These are phyloP conservation scores for Campopleginae sp. DNA, from an alignment of 2,888 invertebrate species.

Conservation along the genomic window DNA sequence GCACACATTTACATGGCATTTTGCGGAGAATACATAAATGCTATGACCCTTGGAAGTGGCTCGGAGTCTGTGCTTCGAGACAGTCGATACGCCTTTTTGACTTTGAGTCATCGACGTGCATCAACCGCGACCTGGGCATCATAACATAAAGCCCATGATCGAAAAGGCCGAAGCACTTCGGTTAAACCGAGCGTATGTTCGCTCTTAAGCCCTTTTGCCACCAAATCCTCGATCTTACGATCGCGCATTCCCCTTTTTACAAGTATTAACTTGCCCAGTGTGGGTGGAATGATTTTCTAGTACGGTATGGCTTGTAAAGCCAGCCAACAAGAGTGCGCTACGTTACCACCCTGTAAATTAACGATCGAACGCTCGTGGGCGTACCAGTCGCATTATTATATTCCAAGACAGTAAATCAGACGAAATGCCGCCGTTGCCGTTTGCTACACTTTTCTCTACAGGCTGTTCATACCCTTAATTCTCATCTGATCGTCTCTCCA, in stretches of 20 bases:
- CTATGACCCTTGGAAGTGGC: not conserved
- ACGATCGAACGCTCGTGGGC: conserved; percentile 73
- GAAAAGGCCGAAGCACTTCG: not conserved
- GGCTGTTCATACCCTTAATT: not conserved
- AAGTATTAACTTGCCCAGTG: conserved; percentile 47
- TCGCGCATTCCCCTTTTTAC: conserved; percentile 11
- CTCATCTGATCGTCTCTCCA: not conserved
- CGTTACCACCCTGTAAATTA: conserved; percentile 78
- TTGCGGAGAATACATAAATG: conserved; percentile 5
- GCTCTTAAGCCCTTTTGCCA: conserved; percentile 14
- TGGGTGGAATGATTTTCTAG: conserved; percentile 70
- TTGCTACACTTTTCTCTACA: conserved; percentile 17
- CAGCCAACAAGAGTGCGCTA: conserved; percentile 60
- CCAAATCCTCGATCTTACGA: conserved; percentile 16
- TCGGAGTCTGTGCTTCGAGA: not conserved
- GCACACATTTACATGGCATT: conserved; percentile 34
- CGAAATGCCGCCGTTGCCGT: conserved; percentile 66
- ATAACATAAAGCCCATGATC: not conserved
- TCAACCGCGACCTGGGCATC: not conserved
- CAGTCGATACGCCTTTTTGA: conserved; percentile 13
- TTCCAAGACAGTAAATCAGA: conserved; percentile 71
- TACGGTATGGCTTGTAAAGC: conserved; percentile 52
- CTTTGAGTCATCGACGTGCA: conserved; percentile 7
- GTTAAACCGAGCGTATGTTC: not conserved
- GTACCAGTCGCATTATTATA: conserved; percentile 75